A percentile compares a stretch with the other conserved stretches of the same genome.
Evolutionary conservation across 2,113 vertebrate genomes (phyloP).

Genomic region (Tychaedon coryphoeus): DNA sequence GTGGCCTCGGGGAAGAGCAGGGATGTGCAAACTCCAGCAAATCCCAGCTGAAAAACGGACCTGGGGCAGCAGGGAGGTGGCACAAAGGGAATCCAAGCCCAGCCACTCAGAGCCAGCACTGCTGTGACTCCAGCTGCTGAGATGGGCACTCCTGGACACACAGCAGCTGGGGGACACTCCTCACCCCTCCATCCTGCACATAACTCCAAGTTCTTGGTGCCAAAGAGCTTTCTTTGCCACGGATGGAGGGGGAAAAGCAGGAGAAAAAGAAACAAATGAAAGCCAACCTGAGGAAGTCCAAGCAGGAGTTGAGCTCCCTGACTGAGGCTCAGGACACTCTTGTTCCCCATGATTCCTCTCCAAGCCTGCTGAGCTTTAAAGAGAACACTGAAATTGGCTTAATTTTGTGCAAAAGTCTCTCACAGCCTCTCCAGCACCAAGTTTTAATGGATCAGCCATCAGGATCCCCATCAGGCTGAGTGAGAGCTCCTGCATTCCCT

Average conservation of each 20-base stretch:
- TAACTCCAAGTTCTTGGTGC: neutral
- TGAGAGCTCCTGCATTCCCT: neutral
- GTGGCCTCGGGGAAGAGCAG: neutral
- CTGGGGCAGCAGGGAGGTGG: neutral
- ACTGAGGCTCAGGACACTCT: neutral
- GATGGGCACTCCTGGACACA: neutral
- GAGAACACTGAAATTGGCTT: neutral
- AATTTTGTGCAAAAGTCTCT: neutral
- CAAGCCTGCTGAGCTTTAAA: neutral
- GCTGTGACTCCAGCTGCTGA: neutral
- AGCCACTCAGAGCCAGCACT: neutral
- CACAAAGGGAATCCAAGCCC: neutral
- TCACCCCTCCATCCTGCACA: neutral
- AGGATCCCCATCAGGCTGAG: neutral
- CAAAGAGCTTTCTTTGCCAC: neutral
- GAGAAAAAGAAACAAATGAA: neutral
- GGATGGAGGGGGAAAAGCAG: fast-evolving
- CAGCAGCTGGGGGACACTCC: neutral
- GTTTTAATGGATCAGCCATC: too few species aligned
- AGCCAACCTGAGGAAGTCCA: neutral
- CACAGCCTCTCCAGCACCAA: neutral
- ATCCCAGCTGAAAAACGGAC: too few species aligned
- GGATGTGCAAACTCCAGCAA: neutral
- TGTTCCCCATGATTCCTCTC: neutral
- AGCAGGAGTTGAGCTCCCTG: neutral